These are phyloP conservation scores for Drosophila hydei DNA, from an alignment of 1,140 invertebrate species.

Conservation along the genomic window DNA sequence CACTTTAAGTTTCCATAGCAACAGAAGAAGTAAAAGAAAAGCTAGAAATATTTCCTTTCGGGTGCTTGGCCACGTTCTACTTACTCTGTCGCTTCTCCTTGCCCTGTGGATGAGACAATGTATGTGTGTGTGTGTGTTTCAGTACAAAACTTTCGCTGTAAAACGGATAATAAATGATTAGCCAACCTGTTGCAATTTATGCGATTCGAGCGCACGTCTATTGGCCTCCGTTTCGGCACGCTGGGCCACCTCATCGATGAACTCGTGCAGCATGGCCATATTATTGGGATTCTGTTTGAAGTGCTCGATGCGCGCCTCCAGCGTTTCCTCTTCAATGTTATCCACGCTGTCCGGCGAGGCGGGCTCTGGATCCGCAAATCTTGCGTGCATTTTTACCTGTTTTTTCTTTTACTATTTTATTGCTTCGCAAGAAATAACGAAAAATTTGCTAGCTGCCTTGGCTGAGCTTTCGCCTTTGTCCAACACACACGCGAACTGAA, in stretches of 20 bases:
- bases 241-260: slow-evolving; percentile 77
- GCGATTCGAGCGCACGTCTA: slow-evolving; percentile 53
- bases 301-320: slow-evolving; percentile 71
- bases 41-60: neutral
- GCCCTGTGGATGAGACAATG: slow-evolving; percentile 55
- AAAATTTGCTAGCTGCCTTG: slow-evolving; percentile 12
- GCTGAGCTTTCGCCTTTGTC: slow-evolving; percentile 47
- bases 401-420: neutral
- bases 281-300: slow-evolving; percentile 78
- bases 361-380: slow-evolving; percentile 76
- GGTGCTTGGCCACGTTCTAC: slow-evolving; percentile 43
- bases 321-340: slow-evolving; percentile 52
- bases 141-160: neutral
- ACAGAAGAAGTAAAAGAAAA: slow-evolving; percentile 8
- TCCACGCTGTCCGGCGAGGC: slow-evolving; percentile 63
- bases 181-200: slow-evolving; percentile 82
- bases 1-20: slow-evolving; percentile 65
- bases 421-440: neutral
- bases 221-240: slow-evolving; percentile 76
- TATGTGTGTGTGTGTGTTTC: slow-evolving; percentile 11
- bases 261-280: slow-evolving; percentile 72
- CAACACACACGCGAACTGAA: slow-evolving; percentile 29
- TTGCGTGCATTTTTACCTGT: slow-evolving; percentile 72
- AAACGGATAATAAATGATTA: slow-evolving; percentile 39
- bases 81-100: slow-evolving; percentile 81